These are phyloP conservation scores for Allobates femoralis DNA, from an alignment of 2,797 vertebrate genomes.

Conservation along the genomic window DNA sequence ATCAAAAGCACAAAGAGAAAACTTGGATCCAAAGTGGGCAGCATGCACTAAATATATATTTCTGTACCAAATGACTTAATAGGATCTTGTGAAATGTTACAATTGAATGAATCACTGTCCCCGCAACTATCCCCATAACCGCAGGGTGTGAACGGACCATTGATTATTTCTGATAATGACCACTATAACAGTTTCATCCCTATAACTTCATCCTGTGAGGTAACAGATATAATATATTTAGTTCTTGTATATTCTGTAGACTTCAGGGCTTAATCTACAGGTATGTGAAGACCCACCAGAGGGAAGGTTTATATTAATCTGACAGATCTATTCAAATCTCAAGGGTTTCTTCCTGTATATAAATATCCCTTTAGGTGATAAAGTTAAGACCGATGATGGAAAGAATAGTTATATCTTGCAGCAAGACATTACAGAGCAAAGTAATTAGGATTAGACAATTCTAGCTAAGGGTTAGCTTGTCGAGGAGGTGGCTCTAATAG, in stretches of 20 bases:
- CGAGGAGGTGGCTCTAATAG: not conserved
- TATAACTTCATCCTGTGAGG: not conserved
- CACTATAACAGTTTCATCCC: not conserved
- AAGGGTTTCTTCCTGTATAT: constrained; percentile 41
- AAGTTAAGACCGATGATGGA: not conserved
- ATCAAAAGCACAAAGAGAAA: too few species aligned
- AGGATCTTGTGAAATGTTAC: too few species aligned
- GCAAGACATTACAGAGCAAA: not conserved
- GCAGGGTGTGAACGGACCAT: not conserved
- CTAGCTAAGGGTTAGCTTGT: not conserved
- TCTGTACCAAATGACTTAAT: too few species aligned
- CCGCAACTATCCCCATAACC: not conserved
- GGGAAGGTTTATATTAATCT: constrained; percentile 45
- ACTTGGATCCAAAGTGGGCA: too few species aligned
- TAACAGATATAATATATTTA: not conserved
- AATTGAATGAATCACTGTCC: too few species aligned
- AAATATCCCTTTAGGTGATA: not conserved
- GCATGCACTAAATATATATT: too few species aligned
- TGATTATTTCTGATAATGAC: not conserved
- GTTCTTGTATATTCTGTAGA: not conserved
- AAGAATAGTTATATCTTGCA: not conserved
- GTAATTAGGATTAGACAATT: constrained; percentile 10
- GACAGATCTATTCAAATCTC: constrained; percentile 52
- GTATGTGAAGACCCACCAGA: constrained; percentile 32
- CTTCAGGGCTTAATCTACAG: not conserved